Base-by-base conservation (phyloP, 2,888 invertebrate species). In the Allacma fusca region DNA sequence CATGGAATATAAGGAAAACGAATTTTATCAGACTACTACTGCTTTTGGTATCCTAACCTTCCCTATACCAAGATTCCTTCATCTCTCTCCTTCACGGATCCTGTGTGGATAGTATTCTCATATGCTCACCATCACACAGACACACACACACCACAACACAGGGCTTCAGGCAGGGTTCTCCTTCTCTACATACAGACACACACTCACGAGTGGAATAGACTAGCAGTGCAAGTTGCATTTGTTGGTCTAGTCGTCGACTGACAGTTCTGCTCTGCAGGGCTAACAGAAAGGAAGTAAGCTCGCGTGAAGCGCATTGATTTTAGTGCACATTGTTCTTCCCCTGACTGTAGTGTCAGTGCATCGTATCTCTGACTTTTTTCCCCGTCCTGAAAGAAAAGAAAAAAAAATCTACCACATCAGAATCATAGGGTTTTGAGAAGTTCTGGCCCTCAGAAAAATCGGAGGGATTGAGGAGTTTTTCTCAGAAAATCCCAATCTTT, bases 301-400 rank as follows among this genome's bases (percentile, higher is more conserved):
- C 29, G 67, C 29, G 67, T 28, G 67, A 67, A 28, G 28, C 34
- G 67, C 67, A 67, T 67, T 67, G 67, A 67, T 67, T 67, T 67
- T 67, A 28, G 29, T 28, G 29, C 67, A 67, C 67, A 67, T 67
- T 67, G 28, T 67, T 67, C 67, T 1, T 67, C 19, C 29, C 28
- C n/a, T n/a, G n/a, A n/a, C n/a, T n/a, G n/a, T n/a, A 40, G 40
- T 40, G 40, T 40, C 7, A 9, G 13, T 40, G 13, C 40, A 40
- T 40, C 40, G 40, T 40, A 40, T 40, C 40, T 40, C 5, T 40
- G 5, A 5, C 13, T 40, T 40, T 40, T 40, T 13, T 40, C 40
- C 7, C 7, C 40, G 13, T 40, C 40, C 13, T 40, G 13, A 40
- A 40, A 40, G 5, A 5, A 5, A 40, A 40, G 40, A n/a, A n/a